A percentile compares a stretch with the other conserved stretches of the same genome.
These are phyloP conservation scores for Chalcis sispes DNA, from an alignment of 2,888 invertebrate species.

Conservation along the genomic window DNA sequence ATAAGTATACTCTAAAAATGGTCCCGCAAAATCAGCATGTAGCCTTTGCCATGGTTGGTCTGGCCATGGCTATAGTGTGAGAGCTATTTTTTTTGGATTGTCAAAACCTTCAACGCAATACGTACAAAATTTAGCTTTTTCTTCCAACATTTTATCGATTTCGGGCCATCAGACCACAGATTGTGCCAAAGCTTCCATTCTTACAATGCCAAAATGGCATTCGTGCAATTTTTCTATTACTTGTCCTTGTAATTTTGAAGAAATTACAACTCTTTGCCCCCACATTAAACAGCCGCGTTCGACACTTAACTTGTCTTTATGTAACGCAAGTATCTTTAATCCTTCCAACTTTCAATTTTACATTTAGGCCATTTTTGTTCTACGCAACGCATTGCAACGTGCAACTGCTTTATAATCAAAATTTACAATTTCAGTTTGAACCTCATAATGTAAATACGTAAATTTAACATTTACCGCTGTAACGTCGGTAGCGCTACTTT, in stretches of 20 bases:
- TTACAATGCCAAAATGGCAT: constrained; percentile 48
- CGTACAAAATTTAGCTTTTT: constrained; percentile 9
- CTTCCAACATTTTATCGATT: background rate
- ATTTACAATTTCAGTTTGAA: background rate
- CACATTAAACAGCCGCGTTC: constrained; percentile 15
- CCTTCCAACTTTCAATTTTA: background rate
- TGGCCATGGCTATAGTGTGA: constrained; percentile 22
- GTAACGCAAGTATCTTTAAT: background rate
- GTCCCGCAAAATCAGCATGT: constrained; percentile 17
- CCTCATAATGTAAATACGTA: constrained; percentile 24
- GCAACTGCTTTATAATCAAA: constrained; percentile 18
- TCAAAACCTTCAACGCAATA: constrained; percentile 1
- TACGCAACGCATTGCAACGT: background rate
- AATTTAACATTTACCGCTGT: background rate
- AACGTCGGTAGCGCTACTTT: too few species aligned
- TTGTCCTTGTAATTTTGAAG: background rate
- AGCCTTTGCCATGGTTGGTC: constrained; percentile 38
- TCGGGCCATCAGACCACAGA: constrained; percentile 49
- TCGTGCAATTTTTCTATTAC: constrained; percentile 35
- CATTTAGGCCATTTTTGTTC: background rate
- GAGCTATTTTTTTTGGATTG: background rate
- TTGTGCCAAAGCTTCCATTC: constrained; percentile 44
- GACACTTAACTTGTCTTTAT: background rate
- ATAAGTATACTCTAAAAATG: constrained; percentile 14
- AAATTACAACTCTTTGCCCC: background rate